Percentiles rank a stretch among this genome's conserved stretches.
Evolutionary conservation across 2,888 invertebrate genomes (phyloP).

Genomic region (Zele albiditarsus): DNA sequence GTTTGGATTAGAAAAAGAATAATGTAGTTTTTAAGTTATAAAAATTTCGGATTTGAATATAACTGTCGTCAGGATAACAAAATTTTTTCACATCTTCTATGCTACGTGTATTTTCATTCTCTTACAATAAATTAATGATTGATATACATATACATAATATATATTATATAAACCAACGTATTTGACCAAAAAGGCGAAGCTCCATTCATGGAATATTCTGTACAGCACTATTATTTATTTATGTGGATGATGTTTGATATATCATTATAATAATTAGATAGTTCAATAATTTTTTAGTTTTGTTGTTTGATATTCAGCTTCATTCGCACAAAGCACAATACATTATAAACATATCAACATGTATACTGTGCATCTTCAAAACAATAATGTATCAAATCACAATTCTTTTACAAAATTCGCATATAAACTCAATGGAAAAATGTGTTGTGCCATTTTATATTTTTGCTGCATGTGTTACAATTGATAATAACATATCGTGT

Average conservation of each 20-base stretch:
- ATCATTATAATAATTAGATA: not conserved
- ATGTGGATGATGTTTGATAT: not conserved
- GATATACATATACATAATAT: not conserved
- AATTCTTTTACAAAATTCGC: not conserved
- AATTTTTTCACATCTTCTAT: not conserved
- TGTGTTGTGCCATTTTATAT: not conserved
- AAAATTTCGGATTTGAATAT: not conserved
- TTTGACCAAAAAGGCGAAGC: not conserved
- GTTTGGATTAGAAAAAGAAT: not conserved
- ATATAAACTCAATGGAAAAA: not conserved
- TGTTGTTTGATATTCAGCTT: not conserved
- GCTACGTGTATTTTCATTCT: not conserved
- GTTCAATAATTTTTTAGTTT: not conserved
- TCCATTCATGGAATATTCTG: not conserved
- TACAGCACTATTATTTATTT: conserved; percentile 1
- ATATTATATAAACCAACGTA: not conserved
- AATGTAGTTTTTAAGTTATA: not conserved
- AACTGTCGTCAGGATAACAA: not conserved
- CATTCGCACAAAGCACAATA: not conserved
- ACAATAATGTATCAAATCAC: not conserved
- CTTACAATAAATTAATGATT: conserved; percentile 4
- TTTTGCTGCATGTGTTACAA: not conserved
- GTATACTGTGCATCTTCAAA: not conserved
- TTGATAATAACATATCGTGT: not conserved
- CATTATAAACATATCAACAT: not conserved